Evolutionary conservation across 2,888 invertebrate genomes (phyloP).

Genomic region (Ceriagrion tenellum): DNA sequence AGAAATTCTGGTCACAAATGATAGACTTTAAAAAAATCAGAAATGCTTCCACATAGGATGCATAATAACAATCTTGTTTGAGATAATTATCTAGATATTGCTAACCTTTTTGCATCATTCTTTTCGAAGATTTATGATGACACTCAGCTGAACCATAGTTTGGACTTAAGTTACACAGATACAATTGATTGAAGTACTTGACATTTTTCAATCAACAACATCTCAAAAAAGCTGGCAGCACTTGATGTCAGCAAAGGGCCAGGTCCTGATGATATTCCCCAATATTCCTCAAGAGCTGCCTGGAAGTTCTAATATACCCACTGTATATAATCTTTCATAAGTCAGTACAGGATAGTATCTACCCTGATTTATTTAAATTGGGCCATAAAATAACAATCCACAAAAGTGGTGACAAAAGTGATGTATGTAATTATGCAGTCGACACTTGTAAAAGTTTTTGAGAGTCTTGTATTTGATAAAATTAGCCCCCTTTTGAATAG

Average conservation of each 20-base stretch:
- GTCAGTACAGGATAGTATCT: background rate
- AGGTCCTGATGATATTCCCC: slow-evolving; percentile 15
- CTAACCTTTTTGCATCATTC: background rate
- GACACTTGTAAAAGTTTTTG: background rate
- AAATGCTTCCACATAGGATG: too few relatives aligned
- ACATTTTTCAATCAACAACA: background rate
- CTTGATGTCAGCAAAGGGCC: background rate
- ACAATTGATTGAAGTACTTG: background rate
- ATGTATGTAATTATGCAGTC: background rate
- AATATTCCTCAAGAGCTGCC: background rate
- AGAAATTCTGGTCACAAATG: too few relatives aligned
- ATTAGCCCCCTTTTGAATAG: too few relatives aligned
- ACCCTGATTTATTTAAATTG: background rate
- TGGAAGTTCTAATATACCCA: background rate
- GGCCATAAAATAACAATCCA: background rate
- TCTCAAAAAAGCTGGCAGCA: background rate
- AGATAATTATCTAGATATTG: background rate
- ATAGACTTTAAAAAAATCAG: too few relatives aligned
- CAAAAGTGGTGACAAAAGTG: background rate
- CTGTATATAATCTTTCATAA: background rate
- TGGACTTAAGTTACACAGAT: background rate
- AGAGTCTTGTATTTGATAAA: background rate
- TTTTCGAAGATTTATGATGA: background rate
- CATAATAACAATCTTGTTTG: too few relatives aligned
- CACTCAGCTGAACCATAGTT: too few relatives aligned